A percentile compares a stretch with the other conserved stretches of the same genome.
Conservation (phyloP, 2,888 invertebrate species). For the Lycia hirtaria region DNA sequence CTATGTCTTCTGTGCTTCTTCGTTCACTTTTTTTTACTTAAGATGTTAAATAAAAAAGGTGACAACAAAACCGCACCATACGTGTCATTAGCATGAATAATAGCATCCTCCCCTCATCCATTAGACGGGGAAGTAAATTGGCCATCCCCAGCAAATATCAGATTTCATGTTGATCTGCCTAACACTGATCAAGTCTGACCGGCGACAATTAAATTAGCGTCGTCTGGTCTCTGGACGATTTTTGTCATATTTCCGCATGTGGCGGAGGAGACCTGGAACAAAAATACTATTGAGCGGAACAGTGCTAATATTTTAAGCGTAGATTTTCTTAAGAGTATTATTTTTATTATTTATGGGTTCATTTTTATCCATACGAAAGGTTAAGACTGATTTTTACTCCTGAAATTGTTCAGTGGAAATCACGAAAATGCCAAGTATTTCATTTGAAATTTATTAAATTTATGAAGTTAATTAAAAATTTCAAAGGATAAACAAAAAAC, state of each 20-base stretch:
- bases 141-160: constrained; percentile 80
- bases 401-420: no score
- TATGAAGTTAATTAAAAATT: no score
- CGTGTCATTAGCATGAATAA: constrained; percentile 63
- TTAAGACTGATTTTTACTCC: no score
- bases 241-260: constrained; percentile 74
- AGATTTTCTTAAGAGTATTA: no score
- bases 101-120: constrained; percentile 73
- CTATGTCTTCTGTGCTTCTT: neutral
- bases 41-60: constrained; percentile 16
- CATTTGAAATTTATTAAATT: no score
- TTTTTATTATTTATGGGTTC: neutral
- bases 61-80: constrained; percentile 38
- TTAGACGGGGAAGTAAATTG: constrained; percentile 75
- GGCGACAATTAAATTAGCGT: constrained; percentile 81
- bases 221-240: constrained; percentile 76
- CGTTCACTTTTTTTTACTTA: neutral
- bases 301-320: no score
- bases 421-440: no score
- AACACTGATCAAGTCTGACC: constrained; percentile 78
- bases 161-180: constrained; percentile 81
- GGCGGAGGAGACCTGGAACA: constrained; percentile 25
- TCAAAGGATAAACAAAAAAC: no score
- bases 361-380: no score
- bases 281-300: neutral